Conservation (phyloP, 2,113 vertebrate genomes). For the Typhlomys cinereus region DNA sequence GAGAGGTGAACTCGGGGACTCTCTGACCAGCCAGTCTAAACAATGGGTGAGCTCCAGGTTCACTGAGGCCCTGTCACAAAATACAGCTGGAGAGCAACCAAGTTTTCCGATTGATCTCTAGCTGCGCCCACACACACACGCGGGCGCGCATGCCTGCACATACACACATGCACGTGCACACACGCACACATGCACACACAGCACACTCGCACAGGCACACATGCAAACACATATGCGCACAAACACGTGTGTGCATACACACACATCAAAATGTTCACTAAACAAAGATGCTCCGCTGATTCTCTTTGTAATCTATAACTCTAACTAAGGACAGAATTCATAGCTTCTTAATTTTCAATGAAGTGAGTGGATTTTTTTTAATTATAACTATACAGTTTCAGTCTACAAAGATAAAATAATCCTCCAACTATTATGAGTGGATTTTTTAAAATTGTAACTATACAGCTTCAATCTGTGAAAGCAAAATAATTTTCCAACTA, state of each 20-base stretch:
- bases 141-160: not conserved
- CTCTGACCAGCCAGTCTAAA: not conserved
- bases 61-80: not conserved
- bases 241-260: too few species aligned
- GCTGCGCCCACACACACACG: not conserved
- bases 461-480: not conserved
- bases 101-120: not conserved
- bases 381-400: not conserved
- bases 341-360: conserved; percentile 3
- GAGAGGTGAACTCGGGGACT: not conserved
- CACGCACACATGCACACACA: not conserved
- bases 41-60: not conserved
- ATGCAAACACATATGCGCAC: too few species aligned
- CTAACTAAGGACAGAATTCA: conserved; percentile 27
- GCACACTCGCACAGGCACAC: too few species aligned
- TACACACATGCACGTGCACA: not conserved
- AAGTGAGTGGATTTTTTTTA: conserved; percentile 17
- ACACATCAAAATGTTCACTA: not conserved
- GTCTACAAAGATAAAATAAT: conserved; percentile 27
- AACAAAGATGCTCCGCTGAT: not conserved
- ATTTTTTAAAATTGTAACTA: conserved; percentile 26
- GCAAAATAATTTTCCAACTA: conserved; percentile 22
- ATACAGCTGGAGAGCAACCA: not conserved
- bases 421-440: not conserved
- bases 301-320: not conserved